Conservation (phyloP, 2,888 invertebrate species). For the Brenthis daphne region DNA sequence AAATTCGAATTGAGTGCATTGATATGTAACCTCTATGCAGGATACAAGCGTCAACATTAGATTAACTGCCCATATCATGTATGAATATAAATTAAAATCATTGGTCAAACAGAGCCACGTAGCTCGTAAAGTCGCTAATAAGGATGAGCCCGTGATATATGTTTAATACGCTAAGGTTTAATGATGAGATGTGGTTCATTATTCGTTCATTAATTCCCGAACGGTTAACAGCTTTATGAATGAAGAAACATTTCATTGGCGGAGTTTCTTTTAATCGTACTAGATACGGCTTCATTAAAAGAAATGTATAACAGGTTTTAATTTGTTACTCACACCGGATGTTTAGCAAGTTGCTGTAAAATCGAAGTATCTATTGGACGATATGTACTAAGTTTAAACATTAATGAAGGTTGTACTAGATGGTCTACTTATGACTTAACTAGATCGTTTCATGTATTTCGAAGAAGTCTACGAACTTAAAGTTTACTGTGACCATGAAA, state of each 20-base stretch:
- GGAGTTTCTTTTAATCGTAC: slow-evolving; percentile 34
- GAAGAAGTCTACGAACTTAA: not conserved
- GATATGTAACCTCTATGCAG: slow-evolving; percentile 25
- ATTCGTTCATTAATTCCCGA: slow-evolving; percentile 35
- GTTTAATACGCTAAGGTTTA: slow-evolving; percentile 34
- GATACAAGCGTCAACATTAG: slow-evolving; percentile 43
- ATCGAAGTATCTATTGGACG: slow-evolving; percentile 25
- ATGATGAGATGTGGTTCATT: slow-evolving; percentile 36
- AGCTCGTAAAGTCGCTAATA: slow-evolving; percentile 46
- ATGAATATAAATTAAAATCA: slow-evolving; percentile 64
- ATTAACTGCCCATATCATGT: slow-evolving; percentile 58
- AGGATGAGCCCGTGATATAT: slow-evolving; percentile 45
- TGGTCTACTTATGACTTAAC: not conserved
- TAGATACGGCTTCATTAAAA: slow-evolving; percentile 39
- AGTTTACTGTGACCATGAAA: slow-evolving; percentile 33
- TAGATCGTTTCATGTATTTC: not conserved
- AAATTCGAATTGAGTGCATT: not conserved
- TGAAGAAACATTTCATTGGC: slow-evolving; percentile 34
- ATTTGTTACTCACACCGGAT: slow-evolving; percentile 33
- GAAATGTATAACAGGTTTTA: slow-evolving; percentile 33
- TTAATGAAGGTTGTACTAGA: not conserved
- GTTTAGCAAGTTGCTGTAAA: slow-evolving; percentile 35
- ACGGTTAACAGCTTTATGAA: slow-evolving; percentile 39
- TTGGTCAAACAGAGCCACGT: slow-evolving; percentile 43
- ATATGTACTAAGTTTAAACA: slow-evolving; percentile 3